Base-by-base conservation (phyloP, 2,888 invertebrate genomes). In the Drosophila fulvimacula region DNA sequence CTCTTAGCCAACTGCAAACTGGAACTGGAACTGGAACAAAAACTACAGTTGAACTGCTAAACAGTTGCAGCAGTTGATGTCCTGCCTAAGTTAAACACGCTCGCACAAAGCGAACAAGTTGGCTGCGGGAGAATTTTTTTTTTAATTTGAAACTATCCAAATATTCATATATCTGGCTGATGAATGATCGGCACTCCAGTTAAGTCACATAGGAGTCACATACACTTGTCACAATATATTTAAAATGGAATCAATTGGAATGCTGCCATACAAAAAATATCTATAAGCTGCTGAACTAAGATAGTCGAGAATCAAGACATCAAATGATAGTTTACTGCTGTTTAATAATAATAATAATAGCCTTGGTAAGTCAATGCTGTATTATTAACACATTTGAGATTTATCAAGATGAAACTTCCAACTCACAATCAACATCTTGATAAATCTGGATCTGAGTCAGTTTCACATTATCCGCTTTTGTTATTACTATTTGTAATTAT, bases 1-100 rank as follows among this genome's bases (percentile, higher is more conserved):
- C 46, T 69, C 65, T 24, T 15, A 21, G 27, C 30, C 44, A 44
- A 24, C 34, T 56, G 21, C 44, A 4, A 44, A 36, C 34, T 57
- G 17, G 19, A 46, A 27, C 55, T 46, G 59, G 6, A 42, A 19
- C n/a, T 34, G 57, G 38, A 41, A 44, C 48, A 36, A 57, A 38
- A 46, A 27, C 27, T 46, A 36, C 15, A 53, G 46, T 34, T 55
- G 34, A 56, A 46, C 41, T 11, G 21, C 27, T 24, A 27, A 32
- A 46, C 52, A 42, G 19, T 51, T 49, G n/a, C 19, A 9, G n/a
- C 49, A 61, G 36, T 53, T 57, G 44, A 34, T 46, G 74, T 38
- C 34, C 36, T 17, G 19, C 27, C 17, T 7, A 69, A 63, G 49
- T 73, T 44, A 59, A 75, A 57, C 48, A 72, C 32, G 48, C 39